Percentiles rank a stretch among this genome's conserved stretches.
Conservation (phyloP, 1,140 invertebrate species). For the Sitodiplosis mosellana region DNA sequence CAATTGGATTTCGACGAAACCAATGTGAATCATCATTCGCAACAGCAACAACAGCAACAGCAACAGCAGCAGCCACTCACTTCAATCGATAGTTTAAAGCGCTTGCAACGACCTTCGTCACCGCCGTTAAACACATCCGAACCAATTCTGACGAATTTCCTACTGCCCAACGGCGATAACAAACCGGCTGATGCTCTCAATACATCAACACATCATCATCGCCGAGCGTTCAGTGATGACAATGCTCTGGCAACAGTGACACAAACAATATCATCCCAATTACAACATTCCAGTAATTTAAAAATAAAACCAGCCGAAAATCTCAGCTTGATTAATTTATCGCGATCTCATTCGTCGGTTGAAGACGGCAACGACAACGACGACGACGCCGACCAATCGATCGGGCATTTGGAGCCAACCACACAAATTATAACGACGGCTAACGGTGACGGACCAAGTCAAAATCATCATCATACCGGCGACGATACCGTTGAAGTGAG, state of each 20-base stretch:
- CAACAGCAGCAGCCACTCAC: not conserved
- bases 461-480: slow-evolving; percentile 20
- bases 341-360: too few species aligned
- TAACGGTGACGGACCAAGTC: slow-evolving; percentile 15
- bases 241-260: not conserved
- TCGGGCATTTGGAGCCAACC: not conserved
- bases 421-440: not conserved
- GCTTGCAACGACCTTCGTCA: not conserved
- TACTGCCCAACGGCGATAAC: slow-evolving; percentile 11
- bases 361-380: too few species aligned
- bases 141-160: not conserved
- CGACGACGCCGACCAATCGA: not conserved
- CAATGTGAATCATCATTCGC: slow-evolving; percentile 3
- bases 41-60: not conserved
- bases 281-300: not conserved
- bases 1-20: slow-evolving; percentile 32
- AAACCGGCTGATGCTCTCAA: slow-evolving; percentile 21
- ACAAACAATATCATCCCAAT: not conserved
- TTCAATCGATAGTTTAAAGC: not conserved
- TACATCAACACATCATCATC: slow-evolving; percentile 14
- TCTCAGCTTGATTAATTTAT: too few species aligned
- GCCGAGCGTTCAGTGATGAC: too few species aligned
- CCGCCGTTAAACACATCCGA: not conserved
- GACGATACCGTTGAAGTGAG: slow-evolving; percentile 38
- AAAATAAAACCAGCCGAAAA: too few species aligned